phyloP scores from a whole-genome alignment of 2,888 invertebrate species.

The Oligia strigilis region DNA sequence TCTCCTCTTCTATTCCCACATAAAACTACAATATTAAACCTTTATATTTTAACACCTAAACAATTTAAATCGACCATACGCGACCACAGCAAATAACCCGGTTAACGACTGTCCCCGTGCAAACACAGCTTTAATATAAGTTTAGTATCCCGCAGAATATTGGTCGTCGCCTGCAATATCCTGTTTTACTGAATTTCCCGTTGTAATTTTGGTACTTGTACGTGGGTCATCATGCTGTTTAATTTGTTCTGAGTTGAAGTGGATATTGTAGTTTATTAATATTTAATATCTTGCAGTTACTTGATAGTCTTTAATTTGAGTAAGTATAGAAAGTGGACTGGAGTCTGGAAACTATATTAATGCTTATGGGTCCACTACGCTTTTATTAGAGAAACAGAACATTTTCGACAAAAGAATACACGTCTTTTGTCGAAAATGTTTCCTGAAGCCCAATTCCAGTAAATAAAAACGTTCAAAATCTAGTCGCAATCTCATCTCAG shows the following conservation, averaged over 20 bases:
- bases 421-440: background rate
- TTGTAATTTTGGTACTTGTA: slow-evolving; percentile 53
- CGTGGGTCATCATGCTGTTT: slow-evolving; percentile 35
- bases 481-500: background rate
- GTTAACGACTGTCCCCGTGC: slow-evolving; percentile 54
- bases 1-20: background rate
- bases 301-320: background rate
- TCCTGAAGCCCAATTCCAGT: background rate
- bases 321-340: background rate
- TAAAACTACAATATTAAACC: slow-evolving; percentile 30
- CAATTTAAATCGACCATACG: slow-evolving; percentile 44
- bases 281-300: background rate
- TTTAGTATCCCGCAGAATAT: slow-evolving; percentile 65
- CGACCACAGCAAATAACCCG: slow-evolving; percentile 49
- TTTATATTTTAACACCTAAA: slow-evolving; percentile 46
- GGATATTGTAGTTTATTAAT: background rate
- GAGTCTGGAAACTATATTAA: background rate
- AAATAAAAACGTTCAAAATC: background rate
- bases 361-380: too few species aligned
- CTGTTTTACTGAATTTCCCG: slow-evolving; percentile 62
- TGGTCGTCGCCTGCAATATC: slow-evolving; percentile 65
- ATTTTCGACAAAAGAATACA: too few species aligned
- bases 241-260: slow-evolving; percentile 25
- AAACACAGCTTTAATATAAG: slow-evolving; percentile 63
- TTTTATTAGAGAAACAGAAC: too few species aligned